A percentile compares a stretch with the other conserved stretches of the same genome.
phyloP scores from a whole-genome alignment of 2,888 invertebrate species.

The Philereme transversata region DNA sequence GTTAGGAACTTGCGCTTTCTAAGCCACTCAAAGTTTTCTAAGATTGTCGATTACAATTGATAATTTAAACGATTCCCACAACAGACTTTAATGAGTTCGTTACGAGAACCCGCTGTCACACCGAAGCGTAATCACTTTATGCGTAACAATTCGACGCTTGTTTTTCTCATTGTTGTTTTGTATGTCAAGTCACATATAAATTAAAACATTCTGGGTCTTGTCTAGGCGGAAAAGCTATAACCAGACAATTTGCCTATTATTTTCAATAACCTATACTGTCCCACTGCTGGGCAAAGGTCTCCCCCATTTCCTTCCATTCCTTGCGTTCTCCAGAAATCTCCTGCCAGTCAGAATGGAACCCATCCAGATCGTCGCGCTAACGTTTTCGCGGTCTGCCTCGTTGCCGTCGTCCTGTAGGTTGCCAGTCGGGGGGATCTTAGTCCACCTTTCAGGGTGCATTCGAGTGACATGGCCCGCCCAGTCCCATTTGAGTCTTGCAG shows the following conservation, averaged over 20 bases:
- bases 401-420: too few relatives aligned
- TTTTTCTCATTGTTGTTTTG: constrained; percentile 31
- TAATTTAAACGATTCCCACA: constrained; percentile 47
- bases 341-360: too few relatives aligned
- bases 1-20: constrained; percentile 49
- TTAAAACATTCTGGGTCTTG: not conserved
- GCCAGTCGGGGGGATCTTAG: too few relatives aligned
- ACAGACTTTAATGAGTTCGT: constrained; percentile 35
- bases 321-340: too few relatives aligned
- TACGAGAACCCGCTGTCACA: constrained; percentile 36
- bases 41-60: constrained; percentile 42
- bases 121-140: constrained; percentile 33
- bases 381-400: too few relatives aligned
- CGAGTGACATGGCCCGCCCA: too few relatives aligned
- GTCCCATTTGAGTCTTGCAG: too few relatives aligned
- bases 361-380: too few relatives aligned
- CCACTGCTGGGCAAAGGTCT: too few relatives aligned
- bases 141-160: constrained; percentile 30
- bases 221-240: constrained; percentile 1
- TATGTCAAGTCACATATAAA: constrained; percentile 29
- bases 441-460: too few relatives aligned
- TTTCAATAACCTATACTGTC: too few relatives aligned
- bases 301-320: too few relatives aligned
- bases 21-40: constrained; percentile 38
- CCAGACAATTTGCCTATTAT: not conserved